Base-by-base conservation (phyloP, 2,797 vertebrate species). In the Periophthalmus magnuspinnatus region DNA sequence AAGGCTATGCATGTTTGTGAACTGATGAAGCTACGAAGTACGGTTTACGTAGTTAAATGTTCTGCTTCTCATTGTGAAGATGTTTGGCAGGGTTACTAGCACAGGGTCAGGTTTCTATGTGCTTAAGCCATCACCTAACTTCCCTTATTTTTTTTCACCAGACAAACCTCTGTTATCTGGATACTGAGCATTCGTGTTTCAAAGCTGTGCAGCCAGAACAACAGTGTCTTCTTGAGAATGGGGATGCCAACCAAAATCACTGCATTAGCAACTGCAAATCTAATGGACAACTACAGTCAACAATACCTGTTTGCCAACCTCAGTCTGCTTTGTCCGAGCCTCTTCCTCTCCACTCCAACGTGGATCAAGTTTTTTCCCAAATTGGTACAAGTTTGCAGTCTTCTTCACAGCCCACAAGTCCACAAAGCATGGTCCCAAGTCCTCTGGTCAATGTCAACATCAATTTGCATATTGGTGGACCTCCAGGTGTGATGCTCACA, bases 371-470 rank as follows among this genome's bases (percentile, higher is more conserved):
- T 32, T 38, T 48, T 32, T 36, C 73, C 1, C 82, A 70, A 68
- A 21, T 68, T 57, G 84, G 68, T 54, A 0, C 71, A n/a, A 14
- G 57, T 16, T 24, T 74, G 41, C 82, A 81, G 79, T 32, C 34
- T 32, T 78, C 75, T 54, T 81, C 82, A 69, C 90, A 88, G 75
- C 83, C 87, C 33, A 84, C 77, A 71, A 87, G 80, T 69, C 86
- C 83, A 0, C 85, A 80, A 34, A 76, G 81, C 0, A 56, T 79
- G 2, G 67, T 82, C n/a, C 74, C 82, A 69, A 91, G 74, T 52
- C 92, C 91, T 11, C 77, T 87, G 0, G 81, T 94, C 55, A 91
- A 91, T 0, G 89, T 91, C 69, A 91, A 87, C 76, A 91, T 93
- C 80, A 92, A 82, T 47, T 70, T 92, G 36, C 75, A 90, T 54